Evolutionary conservation across 1,140 invertebrate genomes (phyloP).

Genomic region (Adelges cooleyi): DNA sequence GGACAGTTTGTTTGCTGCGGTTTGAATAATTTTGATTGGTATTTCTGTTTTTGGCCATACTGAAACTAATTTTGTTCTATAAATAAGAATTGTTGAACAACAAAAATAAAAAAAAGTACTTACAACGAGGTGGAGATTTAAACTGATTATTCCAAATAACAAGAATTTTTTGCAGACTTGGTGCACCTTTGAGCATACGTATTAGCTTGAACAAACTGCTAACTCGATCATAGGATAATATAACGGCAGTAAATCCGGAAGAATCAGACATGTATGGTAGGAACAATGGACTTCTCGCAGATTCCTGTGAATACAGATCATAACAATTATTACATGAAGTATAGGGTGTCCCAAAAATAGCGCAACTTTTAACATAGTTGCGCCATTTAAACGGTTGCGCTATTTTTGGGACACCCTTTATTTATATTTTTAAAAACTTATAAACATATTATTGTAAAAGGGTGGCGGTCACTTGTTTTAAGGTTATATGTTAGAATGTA

Average conservation of each 20-base stretch:
- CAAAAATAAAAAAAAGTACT: slow-evolving; percentile 35
- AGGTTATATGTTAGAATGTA: too few relatives aligned
- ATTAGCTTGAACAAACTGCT: slow-evolving; percentile 78
- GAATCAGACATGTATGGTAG: slow-evolving; percentile 36
- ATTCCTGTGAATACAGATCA: not conserved
- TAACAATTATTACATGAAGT: too few relatives aligned
- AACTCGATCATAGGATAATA: slow-evolving; percentile 82
- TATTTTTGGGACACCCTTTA: too few relatives aligned
- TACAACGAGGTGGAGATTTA: slow-evolving; percentile 68
- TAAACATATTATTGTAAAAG: too few relatives aligned
- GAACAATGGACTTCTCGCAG: slow-evolving; percentile 46
- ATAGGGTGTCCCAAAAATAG: too few relatives aligned
- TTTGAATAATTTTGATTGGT: slow-evolving; percentile 80
- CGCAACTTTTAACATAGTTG: too few relatives aligned
- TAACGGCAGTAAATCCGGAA: slow-evolving; percentile 83
- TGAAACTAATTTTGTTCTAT: slow-evolving; percentile 42
- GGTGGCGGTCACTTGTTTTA: too few relatives aligned
- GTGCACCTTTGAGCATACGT: slow-evolving; percentile 64
- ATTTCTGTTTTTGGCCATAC: slow-evolving; percentile 80
- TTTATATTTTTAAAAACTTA: too few relatives aligned
- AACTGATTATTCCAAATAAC: slow-evolving; percentile 90
- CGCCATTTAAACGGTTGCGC: too few relatives aligned
- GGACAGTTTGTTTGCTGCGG: slow-evolving; percentile 82
- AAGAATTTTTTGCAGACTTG: slow-evolving; percentile 72
- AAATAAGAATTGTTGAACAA: slow-evolving; percentile 9